phyloP scores from a whole-genome alignment of 2,113 vertebrate species.

The Equus quagga region DNA sequence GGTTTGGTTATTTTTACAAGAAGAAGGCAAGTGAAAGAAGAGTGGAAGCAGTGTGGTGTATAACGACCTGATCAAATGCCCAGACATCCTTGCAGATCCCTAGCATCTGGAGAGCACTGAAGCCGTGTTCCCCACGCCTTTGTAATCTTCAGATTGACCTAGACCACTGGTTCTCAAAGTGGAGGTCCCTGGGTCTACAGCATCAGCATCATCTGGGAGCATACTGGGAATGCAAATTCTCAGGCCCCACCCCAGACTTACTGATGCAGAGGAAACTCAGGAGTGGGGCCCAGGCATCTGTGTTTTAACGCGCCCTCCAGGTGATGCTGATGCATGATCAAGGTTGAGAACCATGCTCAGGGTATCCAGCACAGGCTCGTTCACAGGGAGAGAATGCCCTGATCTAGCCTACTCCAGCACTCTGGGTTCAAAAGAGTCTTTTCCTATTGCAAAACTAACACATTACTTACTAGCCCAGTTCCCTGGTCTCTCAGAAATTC shows the following conservation, averaged over 20 bases:
- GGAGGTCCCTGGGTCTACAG: neutral
- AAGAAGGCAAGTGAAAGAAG: neutral
- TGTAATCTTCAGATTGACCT: neutral
- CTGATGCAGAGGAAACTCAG: neutral
- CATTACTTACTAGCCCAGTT: neutral
- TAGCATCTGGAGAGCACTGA: neutral
- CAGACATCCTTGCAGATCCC: neutral
- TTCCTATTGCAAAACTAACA: neutral
- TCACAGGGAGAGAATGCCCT: neutral
- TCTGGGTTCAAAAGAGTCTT: neutral
- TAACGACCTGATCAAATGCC: neutral
- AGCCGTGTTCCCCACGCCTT: rapidly evolving
- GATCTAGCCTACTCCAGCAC: neutral
- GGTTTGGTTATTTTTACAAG: neutral
- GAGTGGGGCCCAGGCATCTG: neutral
- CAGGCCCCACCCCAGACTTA: neutral
- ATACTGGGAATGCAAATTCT: neutral
- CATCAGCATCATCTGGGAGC: neutral
- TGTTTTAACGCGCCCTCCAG: neutral
- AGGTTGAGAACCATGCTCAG: neutral
- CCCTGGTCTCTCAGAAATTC: neutral
- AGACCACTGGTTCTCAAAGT: neutral
- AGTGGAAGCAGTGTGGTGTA: neutral
- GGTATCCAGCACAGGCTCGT: neutral
- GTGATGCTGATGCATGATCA: neutral